Percentiles rank a stretch among this genome's conserved stretches.
Conservation (phyloP, 2,888 invertebrate genomes). For the Athalia cordata region DNA sequence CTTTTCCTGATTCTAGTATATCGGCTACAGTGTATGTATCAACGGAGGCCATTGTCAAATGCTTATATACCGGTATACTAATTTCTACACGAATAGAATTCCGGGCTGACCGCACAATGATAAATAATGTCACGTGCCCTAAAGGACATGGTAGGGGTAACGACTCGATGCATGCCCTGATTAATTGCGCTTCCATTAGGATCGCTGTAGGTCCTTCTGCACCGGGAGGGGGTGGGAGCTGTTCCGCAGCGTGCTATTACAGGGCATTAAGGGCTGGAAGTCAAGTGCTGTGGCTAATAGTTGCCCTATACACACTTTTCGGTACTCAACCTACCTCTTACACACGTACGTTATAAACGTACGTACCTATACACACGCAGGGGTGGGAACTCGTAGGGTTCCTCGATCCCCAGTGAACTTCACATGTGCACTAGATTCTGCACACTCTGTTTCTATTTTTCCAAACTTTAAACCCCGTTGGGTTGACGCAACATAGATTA, state of each 20-base stretch:
- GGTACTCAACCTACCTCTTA: neutral
- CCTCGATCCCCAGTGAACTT: constrained; percentile 66
- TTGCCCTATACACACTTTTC: constrained; percentile 51
- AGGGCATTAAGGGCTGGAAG: constrained; percentile 67
- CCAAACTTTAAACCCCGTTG: neutral
- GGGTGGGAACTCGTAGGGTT: constrained; percentile 55
- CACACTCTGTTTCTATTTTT: neutral
- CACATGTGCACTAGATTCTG: constrained; percentile 24
- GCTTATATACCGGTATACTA: no score
- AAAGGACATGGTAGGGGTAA: constrained; percentile 52
- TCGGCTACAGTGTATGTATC: no score
- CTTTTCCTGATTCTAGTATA: no score
- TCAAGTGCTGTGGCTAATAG: constrained; percentile 70
- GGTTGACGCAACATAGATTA: no score
- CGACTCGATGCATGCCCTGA: constrained; percentile 59
- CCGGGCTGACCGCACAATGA: constrained; percentile 30
- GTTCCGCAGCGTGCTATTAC: constrained; percentile 63
- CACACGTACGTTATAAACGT: constrained; percentile 64
- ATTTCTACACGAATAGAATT: neutral
- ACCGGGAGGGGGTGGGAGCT: constrained; percentile 31
- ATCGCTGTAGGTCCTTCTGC: constrained; percentile 46
- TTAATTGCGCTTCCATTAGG: constrained; percentile 65
- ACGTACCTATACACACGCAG: neutral
- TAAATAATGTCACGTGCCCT: constrained; percentile 56
- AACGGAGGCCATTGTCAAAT: no score